Evolutionary conservation across 2,113 vertebrate species (phyloP).

Genomic region (Cryptotis parvus): DNA sequence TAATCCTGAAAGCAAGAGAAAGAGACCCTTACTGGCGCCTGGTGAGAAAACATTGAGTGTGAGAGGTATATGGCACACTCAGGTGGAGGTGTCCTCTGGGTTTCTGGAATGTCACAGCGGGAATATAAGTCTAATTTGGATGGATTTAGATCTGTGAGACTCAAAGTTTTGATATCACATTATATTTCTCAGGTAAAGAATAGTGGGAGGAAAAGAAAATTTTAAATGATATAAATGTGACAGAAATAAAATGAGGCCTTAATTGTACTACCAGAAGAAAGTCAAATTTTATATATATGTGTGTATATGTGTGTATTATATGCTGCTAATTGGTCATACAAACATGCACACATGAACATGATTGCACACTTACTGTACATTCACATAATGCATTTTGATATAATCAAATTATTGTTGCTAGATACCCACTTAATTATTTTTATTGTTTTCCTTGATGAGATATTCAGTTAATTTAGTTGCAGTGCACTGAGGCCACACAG

Average conservation of each 20-base stretch:
- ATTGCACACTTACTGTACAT: not conserved
- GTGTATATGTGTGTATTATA: not conserved
- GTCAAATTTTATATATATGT: not conserved
- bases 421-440: conserved; percentile 2
- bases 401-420: not conserved
- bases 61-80: not conserved
- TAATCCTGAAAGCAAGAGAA: not conserved
- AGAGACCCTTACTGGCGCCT: not conserved
- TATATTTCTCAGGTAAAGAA: not conserved
- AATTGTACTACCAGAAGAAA: not conserved
- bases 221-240: not conserved
- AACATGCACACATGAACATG: not conserved
- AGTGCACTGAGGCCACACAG: too few species aligned
- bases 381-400: not conserved
- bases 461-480: too few species aligned
- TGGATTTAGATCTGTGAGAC: not conserved
- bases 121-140: not conserved
- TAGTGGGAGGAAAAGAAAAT: not conserved
- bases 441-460: too few species aligned
- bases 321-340: not conserved
- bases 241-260: not conserved
- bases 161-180: not conserved
- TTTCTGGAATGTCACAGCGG: not conserved
- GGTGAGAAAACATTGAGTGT: not conserved
- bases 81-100: not conserved